Base-by-base conservation (phyloP, 2,797 vertebrate genomes). In the Hyperoplus lanceolatus region DNA sequence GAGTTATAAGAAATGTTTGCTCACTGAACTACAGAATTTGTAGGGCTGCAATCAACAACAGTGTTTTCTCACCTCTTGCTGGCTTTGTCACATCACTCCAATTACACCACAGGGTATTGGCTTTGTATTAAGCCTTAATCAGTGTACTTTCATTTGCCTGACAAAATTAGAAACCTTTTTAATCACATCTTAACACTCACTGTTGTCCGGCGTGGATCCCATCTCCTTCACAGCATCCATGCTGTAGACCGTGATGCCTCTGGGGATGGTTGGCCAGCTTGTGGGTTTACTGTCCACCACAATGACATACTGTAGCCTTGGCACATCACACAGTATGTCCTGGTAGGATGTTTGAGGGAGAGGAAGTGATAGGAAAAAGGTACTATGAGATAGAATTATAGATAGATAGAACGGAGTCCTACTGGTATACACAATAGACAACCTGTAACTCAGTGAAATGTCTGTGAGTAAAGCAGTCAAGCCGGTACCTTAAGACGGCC, bases 211-310 rank as follows among this genome's bases (percentile, higher is more conserved):
- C 89, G 95, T 97, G 76, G 95, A 95, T 18, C 98, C 98, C 89
- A 99, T 93, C 5, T 97, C 97, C 92, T 97, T 96, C 81, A 99
- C 98, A 0, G 96, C 89, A 8, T 95, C 93, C 97, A 99, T 99
- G 3, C 87, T 98, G 88, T 97, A 96, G 61, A 99, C 94, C 55
- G 92, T 95, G 91, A 99, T 95, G 10, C 97, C 96, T 87, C 96
- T 96, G 75, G 98, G 97, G 55, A 97, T 93, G 75, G 96, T 96
- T 0, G 96, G 85, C 96, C 96, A 97, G 4, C 88, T 92, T 0
- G 94, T 91, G 55, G 96, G 95, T 80, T 97, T 98, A 60, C 91
- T 94, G 81, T 99, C 97, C 38, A 99, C 98, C 0, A 98, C 94
- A 48, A 99, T 96, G 75, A 99, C 95, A 15, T 98, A 97, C 55